Evolutionary conservation across 2,113 vertebrate species (phyloP).

Genomic region (Dicaeum eximium): DNA sequence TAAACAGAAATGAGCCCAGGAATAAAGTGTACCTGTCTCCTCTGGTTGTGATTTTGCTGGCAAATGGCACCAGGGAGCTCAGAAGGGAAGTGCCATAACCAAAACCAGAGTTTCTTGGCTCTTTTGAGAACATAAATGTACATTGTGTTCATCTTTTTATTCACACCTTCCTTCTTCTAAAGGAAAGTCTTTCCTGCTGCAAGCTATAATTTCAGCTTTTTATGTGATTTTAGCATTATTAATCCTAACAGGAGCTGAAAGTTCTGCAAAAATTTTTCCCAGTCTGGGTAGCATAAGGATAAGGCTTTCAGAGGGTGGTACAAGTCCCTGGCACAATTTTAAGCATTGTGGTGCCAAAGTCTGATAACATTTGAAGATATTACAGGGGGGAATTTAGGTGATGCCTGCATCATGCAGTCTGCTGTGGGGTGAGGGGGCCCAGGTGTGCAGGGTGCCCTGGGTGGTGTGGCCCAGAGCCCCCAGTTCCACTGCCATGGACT

Average conservation of each 20-base stretch:
- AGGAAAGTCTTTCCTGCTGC: not conserved
- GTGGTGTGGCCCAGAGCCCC: not conserved
- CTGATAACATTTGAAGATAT: not conserved
- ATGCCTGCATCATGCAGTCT: not conserved
- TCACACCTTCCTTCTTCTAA: not conserved
- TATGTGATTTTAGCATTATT: not conserved
- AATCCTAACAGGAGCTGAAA: no score
- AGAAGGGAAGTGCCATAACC: not conserved
- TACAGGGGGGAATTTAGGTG: not conserved
- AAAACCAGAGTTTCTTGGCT: not conserved
- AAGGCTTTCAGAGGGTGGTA: not conserved
- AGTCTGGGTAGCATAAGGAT: not conserved
- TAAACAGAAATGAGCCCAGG: not conserved
- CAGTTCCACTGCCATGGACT: rapidly evolving
- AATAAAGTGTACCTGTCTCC: rapidly evolving
- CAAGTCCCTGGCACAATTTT: not conserved
- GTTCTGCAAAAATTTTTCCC: not conserved
- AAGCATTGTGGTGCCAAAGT: not conserved
- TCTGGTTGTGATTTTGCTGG: not conserved
- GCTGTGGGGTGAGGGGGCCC: not conserved
- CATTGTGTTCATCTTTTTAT: not conserved
- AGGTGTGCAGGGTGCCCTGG: not conserved
- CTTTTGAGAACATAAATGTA: not conserved
- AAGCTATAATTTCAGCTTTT: not conserved
- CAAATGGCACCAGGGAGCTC: not conserved